A percentile compares a stretch with the other conserved stretches of the same genome.
Evolutionary conservation across 2,113 vertebrate genomes (phyloP).

Genomic region (Mungos mungo): DNA sequence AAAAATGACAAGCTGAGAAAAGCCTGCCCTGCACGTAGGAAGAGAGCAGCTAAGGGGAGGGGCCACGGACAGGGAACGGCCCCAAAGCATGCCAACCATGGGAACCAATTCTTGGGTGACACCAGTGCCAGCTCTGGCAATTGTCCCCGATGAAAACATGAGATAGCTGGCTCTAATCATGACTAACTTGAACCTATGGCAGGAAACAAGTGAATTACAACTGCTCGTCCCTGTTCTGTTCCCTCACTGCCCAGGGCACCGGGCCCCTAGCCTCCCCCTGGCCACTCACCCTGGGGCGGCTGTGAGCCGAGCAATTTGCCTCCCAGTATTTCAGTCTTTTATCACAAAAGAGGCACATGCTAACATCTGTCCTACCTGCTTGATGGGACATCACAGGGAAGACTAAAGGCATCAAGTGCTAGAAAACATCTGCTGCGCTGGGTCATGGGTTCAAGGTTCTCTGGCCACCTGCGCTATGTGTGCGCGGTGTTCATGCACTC

Average conservation of each 20-base stretch:
- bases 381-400: not conserved
- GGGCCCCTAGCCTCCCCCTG: not conserved
- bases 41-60: not conserved
- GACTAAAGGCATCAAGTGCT: not conserved
- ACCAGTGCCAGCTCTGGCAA: not conserved
- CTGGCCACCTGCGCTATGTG: not conserved
- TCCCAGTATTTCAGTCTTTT: not conserved
- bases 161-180: not conserved
- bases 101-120: not conserved
- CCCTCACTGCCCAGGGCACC: not conserved
- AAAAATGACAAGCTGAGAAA: not conserved
- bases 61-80: not conserved
- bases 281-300: not conserved
- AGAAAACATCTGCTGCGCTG: rapidly evolving
- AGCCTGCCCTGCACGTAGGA: not conserved
- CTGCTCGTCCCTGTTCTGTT: not conserved
- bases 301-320: not conserved
- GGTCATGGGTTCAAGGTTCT: not conserved
- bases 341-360: not conserved
- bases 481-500: rapidly evolving
- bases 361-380: not conserved
- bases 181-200: not conserved
- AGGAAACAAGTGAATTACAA: not conserved
- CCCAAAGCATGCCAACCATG: not conserved
- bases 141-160: not conserved